These are phyloP conservation scores for Eristalis arbustorum DNA, from an alignment of 2,888 invertebrate genomes.

Conservation along the genomic window DNA sequence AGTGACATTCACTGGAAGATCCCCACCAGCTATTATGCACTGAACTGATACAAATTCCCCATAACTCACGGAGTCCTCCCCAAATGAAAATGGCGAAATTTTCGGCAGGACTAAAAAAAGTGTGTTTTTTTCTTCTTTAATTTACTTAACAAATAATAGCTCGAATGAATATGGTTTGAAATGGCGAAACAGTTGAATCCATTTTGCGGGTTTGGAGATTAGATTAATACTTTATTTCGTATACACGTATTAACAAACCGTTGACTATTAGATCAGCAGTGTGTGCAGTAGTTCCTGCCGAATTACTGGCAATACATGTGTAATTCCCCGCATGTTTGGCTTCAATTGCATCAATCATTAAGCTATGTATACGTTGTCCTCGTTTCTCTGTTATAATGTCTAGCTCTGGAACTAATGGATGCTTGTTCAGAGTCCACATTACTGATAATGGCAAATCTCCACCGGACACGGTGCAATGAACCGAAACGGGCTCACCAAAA, in stretches of 20 bases:
- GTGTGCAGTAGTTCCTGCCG: conserved; percentile 86
- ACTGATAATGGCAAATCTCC: conserved; percentile 90
- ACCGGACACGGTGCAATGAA: conserved; percentile 85
- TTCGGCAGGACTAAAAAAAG: conserved; percentile 85
- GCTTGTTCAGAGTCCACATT: conserved; percentile 86
- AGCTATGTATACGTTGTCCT: conserved; percentile 81
- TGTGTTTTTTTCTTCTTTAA: background rate
- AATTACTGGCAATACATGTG: conserved; percentile 87
- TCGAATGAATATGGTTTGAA: background rate
- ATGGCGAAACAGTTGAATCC: conserved; percentile 50
- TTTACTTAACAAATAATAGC: background rate
- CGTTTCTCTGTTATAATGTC: conserved; percentile 78
- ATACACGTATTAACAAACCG: conserved; percentile 81
- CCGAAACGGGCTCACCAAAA: conserved; percentile 84
- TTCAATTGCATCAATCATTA: conserved; percentile 86
- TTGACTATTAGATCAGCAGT: conserved; percentile 87
- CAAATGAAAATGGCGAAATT: conserved; percentile 88
- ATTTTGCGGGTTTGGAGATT: background rate
- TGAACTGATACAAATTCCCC: conserved; percentile 83
- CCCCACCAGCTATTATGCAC: conserved; percentile 82
- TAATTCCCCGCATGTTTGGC: conserved; percentile 88
- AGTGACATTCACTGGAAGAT: conserved; percentile 83
- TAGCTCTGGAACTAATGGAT: conserved; percentile 78
- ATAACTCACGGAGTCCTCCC: conserved; percentile 86
- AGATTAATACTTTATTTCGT: background rate